Evolutionary conservation across 2,888 invertebrate species (phyloP).

Genomic region (Troides helena): DNA sequence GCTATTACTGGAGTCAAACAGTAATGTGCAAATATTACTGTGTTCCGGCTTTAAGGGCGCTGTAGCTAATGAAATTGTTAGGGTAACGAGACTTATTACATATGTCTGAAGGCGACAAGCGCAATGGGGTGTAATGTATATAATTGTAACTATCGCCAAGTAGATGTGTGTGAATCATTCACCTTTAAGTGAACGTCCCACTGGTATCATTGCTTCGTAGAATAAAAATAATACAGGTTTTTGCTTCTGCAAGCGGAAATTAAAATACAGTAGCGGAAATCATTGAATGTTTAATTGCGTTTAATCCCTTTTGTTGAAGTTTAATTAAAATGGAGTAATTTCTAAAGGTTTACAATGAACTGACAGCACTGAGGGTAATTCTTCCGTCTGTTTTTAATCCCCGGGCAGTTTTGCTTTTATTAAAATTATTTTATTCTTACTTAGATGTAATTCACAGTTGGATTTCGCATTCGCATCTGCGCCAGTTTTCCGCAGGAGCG

Average conservation of each 20-base stretch:
- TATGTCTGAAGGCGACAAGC: too few species aligned
- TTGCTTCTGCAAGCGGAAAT: neutral
- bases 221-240: neutral
- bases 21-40: too few species aligned
- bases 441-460: neutral
- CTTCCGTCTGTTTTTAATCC: conserved; percentile 13
- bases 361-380: conserved; percentile 10
- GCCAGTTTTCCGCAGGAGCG: neutral
- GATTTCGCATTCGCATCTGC: conserved; percentile 17
- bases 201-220: too few species aligned
- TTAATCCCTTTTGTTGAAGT: conserved; percentile 11
- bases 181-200: too few species aligned
- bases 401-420: conserved; percentile 1
- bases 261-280: conserved; percentile 3
- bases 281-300: conserved; percentile 3
- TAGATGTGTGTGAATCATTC: too few species aligned
- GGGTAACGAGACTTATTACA: too few species aligned
- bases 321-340: conserved; percentile 19
- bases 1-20: too few species aligned
- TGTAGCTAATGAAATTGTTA: too few species aligned
- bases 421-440: conserved; percentile 16
- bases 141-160: too few species aligned
- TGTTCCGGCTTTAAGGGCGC: too few species aligned
- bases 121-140: too few species aligned
- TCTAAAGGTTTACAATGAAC: conserved; percentile 15